Base-by-base conservation (phyloP, 1,140 invertebrate genomes). In the Yoshiicerus persimilis region DNA sequence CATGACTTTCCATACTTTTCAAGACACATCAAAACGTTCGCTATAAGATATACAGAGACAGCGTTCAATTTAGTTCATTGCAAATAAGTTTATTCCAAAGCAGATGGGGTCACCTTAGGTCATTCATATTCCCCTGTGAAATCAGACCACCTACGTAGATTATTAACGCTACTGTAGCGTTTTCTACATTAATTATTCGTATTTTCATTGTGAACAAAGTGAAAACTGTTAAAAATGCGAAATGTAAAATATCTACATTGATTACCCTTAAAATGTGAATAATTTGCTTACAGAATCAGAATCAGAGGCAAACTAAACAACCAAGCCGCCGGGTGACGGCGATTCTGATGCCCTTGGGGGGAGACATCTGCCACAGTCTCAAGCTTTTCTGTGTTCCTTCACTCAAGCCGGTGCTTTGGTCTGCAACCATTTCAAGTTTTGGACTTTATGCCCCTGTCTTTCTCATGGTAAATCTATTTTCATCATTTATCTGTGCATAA, bases 361-460 rank as follows among this genome's bases (percentile, higher is more conserved):
- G 89, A 13, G 89, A 91, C 70, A 89, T 91, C 87, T 91, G 88
- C 77, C 88, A 89, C 23, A 91, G 90, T 90, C 84, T 91, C 27
- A 83, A 88, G 64, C 89, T 91, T 34, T 91, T 91, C 85, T 91
- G 90, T 83, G 88, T 91, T 75, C 89, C 89, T 23, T 56, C 88
- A 36, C 86, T 91, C 39, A 90, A 91, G 41, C 90, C 90, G 8
- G 41, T 91, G 38, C 86, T 91, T 16, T 91, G 89, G 90, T 90
- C 90, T 27, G 88, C 89, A 4, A 41, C 88, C 11, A 88, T 91
- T 75, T 41, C 89, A 34, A 89, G 88, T 39, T 90, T 89, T 70
- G 90, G 90, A 34, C 87, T 91, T n/a, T 90, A 89, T 64, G 86
- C 89, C 64, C 90, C 90, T 70, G 84, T 89, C 88, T 91, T 91